Evolutionary conservation across 2,113 vertebrate species (phyloP), one percentile per base, ranked within the genome.

Genomic region (Ranitomeya variabilis): DNA sequence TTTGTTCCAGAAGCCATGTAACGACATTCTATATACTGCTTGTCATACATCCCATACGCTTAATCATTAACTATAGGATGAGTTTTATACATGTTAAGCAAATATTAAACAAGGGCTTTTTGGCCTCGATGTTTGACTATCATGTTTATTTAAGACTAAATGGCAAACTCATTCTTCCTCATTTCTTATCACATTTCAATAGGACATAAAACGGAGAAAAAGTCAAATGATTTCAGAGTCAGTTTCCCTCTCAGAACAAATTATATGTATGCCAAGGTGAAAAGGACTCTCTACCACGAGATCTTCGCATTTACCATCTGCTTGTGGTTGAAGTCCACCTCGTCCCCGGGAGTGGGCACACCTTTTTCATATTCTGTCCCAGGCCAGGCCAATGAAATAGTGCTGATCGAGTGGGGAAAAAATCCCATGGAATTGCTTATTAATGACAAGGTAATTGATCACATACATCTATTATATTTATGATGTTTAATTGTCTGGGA

Each of bases 321-420:
- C 92, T 95, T 99, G 96, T 99, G 98, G 98, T 93, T 99, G 86
- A 97, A 97, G 81, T 99, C 98, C 13, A 97, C 96, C 0, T 97
- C 97, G 80, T 97, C 96, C 0, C 97, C 97, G 0, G 97, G 98
- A 8, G 97, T 99, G 4, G 98, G 98, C 82, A 99, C 98, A 7
- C 98, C 98, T 0, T 99, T 99, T 92, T 99, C 98, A 0, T 99
- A 99, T 0, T 98, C 97, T 0, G 98, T 99, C 80, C 96, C 98
- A 0, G 98, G 98, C 21, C 98, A 99, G 91, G 96, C 98, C 90
- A 99, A 99, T 10, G 98, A 99, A 93, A 98, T 99, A 0, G 98
- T 99, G 89, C 95, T 99, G 67, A 99, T 99, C 9, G 98, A 99
- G 37, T 99, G 98, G 98, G 98, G 98, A 0, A 98, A 97, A 92